phyloP scores from a whole-genome alignment of 2,113 vertebrate species.

The mouse (Mus musculus) region GRCm39 chr14:118836001-118836500 shows the following conservation, averaged over 20 bases:
- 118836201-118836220: neutral
- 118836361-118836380: too few relatives aligned
- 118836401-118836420: too few relatives aligned
- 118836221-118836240: neutral
- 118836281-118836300: neutral
- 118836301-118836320: neutral
- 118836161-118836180: neutral
- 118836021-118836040: neutral
- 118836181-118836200: neutral
- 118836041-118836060: neutral
- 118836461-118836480: neutral
- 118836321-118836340: neutral
- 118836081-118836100: neutral
- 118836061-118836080: neutral
- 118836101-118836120: neutral
- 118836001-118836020: neutral
- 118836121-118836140: neutral
- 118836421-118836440: too few relatives aligned
- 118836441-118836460: neutral
- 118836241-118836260: neutral
- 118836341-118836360: neutral
- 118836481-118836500: accelerated
- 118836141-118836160: neutral
- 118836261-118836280: neutral
- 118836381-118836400: neutral